phyloP scores from a whole-genome alignment of 2,888 invertebrate genomes.

The Scrobipalpa costella region DNA sequence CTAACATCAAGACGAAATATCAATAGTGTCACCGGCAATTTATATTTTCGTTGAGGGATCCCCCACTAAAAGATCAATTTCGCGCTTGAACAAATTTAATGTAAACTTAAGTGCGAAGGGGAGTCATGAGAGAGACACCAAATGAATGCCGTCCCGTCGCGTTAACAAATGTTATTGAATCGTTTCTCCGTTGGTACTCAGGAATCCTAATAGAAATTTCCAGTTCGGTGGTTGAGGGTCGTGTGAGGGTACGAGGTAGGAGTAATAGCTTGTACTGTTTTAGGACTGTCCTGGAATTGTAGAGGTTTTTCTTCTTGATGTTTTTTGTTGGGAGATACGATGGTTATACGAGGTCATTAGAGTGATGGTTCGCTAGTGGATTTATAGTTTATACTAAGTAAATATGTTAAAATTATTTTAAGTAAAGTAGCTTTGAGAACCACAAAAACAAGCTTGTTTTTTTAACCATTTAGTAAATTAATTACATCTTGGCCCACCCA shows the following conservation, averaged over 20 bases:
- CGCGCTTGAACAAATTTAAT: constrained; percentile 78
- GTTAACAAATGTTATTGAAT: constrained; percentile 75
- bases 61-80: constrained; percentile 80
- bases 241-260: constrained; percentile 2
- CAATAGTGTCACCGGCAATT: constrained; percentile 70
- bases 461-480: too few relatives aligned
- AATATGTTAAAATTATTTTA: too few relatives aligned
- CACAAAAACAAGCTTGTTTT: too few relatives aligned
- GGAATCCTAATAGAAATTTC: constrained; percentile 47
- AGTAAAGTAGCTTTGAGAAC: too few relatives aligned
- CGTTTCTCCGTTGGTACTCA: constrained; percentile 49
- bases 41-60: constrained; percentile 71
- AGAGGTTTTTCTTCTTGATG: not conserved
- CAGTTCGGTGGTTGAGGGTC: constrained; percentile 24
- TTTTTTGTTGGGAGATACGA: not conserved
- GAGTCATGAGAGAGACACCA: constrained; percentile 60
- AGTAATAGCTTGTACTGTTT: constrained; percentile 5
- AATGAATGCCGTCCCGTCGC: constrained; percentile 69
- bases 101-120: constrained; percentile 78
- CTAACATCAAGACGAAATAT: constrained; percentile 53
- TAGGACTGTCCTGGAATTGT: not conserved
- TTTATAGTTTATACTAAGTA: too few relatives aligned
- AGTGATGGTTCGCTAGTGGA: too few relatives aligned
- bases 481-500: too few relatives aligned
- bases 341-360: too few relatives aligned